A percentile compares a stretch with the other conserved stretches of the same genome.
phyloP scores from a whole-genome alignment of 2,888 invertebrate species.

The Hyalella azteca region DNA sequence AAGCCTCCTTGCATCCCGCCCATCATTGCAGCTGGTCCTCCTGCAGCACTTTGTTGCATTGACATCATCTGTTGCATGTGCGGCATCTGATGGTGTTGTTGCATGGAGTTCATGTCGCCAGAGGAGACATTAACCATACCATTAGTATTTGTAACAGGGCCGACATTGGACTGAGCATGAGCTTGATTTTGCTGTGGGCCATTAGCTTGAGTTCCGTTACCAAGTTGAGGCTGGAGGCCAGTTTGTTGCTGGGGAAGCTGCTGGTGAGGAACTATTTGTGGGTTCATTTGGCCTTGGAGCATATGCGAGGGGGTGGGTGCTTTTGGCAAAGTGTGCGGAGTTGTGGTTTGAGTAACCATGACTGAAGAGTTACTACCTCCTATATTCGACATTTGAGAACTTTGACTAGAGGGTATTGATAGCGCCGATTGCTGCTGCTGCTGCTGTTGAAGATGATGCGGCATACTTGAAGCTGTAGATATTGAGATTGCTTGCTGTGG shows the following conservation, averaged over 20 bases:
- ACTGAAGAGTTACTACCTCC: neutral
- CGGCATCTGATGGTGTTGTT: slow-evolving; percentile 49
- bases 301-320: slow-evolving; percentile 3
- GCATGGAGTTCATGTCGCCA: neutral
- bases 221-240: slow-evolving; percentile 31
- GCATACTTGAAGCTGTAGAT: neutral
- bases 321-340: neutral
- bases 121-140: neutral
- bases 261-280: slow-evolving; percentile 27
- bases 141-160: neutral
- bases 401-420: slow-evolving; percentile 12
- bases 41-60: neutral
- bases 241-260: slow-evolving; percentile 35
- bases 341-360: neutral
- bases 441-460: too few species aligned
- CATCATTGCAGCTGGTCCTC: slow-evolving; percentile 43
- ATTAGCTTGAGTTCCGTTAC: neutral
- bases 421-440: slow-evolving; percentile 37
- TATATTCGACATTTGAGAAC: neutral
- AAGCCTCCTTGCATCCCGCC: slow-evolving; percentile 38
- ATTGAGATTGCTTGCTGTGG: neutral
- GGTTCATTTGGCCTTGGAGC: slow-evolving; percentile 39
- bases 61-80: slow-evolving; percentile 31
- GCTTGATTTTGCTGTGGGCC: slow-evolving; percentile 9
- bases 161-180: neutral